phyloP scores from a whole-genome alignment of 2,888 invertebrate species.

The Galeopsomyia nigrocyanea region DNA sequence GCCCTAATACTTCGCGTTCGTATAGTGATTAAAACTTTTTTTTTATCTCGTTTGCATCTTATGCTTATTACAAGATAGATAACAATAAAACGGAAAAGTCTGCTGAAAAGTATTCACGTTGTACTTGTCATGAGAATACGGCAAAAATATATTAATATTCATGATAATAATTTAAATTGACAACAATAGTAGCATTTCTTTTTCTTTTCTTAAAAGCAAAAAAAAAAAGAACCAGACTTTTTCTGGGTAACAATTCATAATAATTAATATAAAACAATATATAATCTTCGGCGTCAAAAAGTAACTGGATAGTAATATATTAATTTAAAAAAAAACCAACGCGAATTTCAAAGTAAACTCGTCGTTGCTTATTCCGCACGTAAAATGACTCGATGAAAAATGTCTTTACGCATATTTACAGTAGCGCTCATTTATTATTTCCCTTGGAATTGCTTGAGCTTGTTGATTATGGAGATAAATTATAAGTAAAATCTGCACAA shows the following conservation, averaged over 20 bases:
- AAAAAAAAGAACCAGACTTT: conserved; percentile 37
- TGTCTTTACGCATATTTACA: conserved; percentile 47
- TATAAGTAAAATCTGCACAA: conserved; percentile 27
- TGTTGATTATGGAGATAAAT: background rate
- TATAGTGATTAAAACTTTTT: conserved; percentile 44
- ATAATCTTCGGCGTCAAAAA: conserved; percentile 43
- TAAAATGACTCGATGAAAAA: conserved; percentile 47
- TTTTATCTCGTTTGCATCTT: conserved; percentile 49
- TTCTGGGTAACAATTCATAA: conserved; percentile 44
- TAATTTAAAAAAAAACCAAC: conserved; percentile 40
- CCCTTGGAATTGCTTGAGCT: conserved; percentile 36
- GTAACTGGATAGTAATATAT: conserved; percentile 21
- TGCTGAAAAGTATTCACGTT: conserved; percentile 33
- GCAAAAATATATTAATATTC: conserved; percentile 38
- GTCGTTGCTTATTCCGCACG: conserved; percentile 44
- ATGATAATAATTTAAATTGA: conserved; percentile 46
- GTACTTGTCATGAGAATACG: conserved; percentile 23
- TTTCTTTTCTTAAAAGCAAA: conserved; percentile 40
- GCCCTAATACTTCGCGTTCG: conserved; percentile 42
- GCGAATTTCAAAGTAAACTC: conserved; percentile 43
- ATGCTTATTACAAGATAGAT: conserved; percentile 47
- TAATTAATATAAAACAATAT: conserved; percentile 45
- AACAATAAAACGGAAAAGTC: conserved; percentile 40
- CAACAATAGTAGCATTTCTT: conserved; percentile 44
- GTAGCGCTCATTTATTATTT: conserved; percentile 45